These are phyloP conservation scores for Pardalotus punctatus DNA, from an alignment of 2,113 vertebrate genomes.

Conservation along the genomic window DNA sequence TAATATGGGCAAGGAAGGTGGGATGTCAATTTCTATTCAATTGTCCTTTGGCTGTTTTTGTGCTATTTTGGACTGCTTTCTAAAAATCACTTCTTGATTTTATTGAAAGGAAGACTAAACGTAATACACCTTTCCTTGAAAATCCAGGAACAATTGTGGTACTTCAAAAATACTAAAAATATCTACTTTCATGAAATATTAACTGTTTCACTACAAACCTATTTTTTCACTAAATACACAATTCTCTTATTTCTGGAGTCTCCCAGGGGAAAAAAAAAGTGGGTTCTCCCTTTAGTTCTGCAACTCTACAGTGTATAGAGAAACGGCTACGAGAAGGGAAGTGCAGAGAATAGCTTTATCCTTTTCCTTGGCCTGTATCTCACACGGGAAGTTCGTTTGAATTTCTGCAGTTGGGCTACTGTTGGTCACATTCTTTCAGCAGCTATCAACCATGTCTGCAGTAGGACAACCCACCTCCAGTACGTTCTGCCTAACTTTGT, in stretches of 20 bases:
- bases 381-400: constrained; percentile 35
- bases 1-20: constrained; percentile 34
- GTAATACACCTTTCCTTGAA: constrained; percentile 79
- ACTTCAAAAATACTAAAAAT: constrained; percentile 87
- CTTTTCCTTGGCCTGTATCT: constrained; percentile 67
- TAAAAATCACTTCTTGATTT: constrained; percentile 77
- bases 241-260: constrained; percentile 76
- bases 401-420: constrained; percentile 47
- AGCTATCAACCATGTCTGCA: constrained; percentile 48
- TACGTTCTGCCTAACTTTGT: constrained; percentile 51
- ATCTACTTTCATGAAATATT: constrained; percentile 86
- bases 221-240: constrained; percentile 86
- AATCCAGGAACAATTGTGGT: constrained; percentile 81
- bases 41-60: constrained; percentile 81
- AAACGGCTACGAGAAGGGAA: constrained; percentile 60
- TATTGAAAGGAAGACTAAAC: constrained; percentile 83
- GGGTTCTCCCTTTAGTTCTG: constrained; percentile 73
- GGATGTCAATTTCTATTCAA: constrained; percentile 67
- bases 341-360: constrained; percentile 61
- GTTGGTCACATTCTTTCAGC: constrained; percentile 33
- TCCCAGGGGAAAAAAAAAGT: constrained; percentile 70
- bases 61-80: constrained; percentile 79
- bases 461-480: constrained; percentile 59
- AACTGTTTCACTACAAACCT: constrained; percentile 88
- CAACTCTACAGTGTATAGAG: constrained; percentile 70